These are phyloP conservation scores for Hydrozoanthus tunicans DNA, from an alignment of 64 coral and sea anemone genomes.

Conservation along the genomic window DNA sequence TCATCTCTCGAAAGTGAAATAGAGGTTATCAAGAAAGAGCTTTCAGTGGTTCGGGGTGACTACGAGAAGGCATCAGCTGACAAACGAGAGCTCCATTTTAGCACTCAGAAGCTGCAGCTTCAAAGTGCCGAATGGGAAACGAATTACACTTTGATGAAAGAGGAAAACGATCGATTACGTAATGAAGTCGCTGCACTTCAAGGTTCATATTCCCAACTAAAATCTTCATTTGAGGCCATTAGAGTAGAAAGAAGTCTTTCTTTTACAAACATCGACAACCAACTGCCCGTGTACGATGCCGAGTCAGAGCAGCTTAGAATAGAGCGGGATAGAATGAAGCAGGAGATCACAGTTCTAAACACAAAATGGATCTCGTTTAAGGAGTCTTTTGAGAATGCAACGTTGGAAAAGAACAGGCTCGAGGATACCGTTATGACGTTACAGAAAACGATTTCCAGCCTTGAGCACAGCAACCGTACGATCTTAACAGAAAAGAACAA, in stretches of 20 bases:
- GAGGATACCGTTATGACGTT: slow-evolving; percentile 74
- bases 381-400: slow-evolving; percentile 70
- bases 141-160: slow-evolving; percentile 73
- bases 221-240: slow-evolving; percentile 46
- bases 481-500: slow-evolving; percentile 73
- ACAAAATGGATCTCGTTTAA: slow-evolving; percentile 73
- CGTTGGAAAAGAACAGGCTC: slow-evolving; percentile 74
- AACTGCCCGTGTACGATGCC: slow-evolving; percentile 22
- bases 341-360: slow-evolving; percentile 74
- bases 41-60: slow-evolving; percentile 58
- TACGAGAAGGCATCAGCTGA: slow-evolving; percentile 66
- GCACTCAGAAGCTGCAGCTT: slow-evolving; percentile 76
- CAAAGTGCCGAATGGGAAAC: slow-evolving; percentile 80
- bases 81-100: slow-evolving; percentile 64
- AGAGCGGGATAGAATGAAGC: slow-evolving; percentile 80
- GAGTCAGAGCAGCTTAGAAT: slow-evolving; percentile 52
- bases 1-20: slow-evolving; percentile 68
- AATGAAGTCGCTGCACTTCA: slow-evolving; percentile 68
- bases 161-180: slow-evolving; percentile 89
- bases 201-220: slow-evolving; percentile 66
- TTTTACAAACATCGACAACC: slow-evolving; percentile 33
- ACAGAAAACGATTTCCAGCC: slow-evolving; percentile 65
- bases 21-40: slow-evolving; percentile 68
- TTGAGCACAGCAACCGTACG: slow-evolving; percentile 77
- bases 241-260: slow-evolving; percentile 58